Conservation (phyloP, 2,797 vertebrate species). For the Gallinago solitaria region DNA sequence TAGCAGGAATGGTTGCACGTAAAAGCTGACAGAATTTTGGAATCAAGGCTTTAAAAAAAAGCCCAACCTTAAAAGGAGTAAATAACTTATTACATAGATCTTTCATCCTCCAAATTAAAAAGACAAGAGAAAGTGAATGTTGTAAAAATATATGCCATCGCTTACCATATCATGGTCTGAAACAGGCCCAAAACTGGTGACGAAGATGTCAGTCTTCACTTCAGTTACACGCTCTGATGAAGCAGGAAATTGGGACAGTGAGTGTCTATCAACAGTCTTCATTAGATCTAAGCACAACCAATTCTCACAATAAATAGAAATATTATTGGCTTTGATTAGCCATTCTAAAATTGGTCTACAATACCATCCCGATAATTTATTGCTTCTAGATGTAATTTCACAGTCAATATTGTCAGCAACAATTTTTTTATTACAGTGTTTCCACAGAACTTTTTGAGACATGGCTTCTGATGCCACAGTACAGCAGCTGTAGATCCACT, state of each 20-base stretch:
- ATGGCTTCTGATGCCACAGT: neutral
- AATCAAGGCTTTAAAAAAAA: neutral
- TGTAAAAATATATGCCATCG: constrained; percentile 13
- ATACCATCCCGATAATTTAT: constrained; percentile 55
- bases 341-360: constrained; percentile 68
- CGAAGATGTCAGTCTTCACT: constrained; percentile 99
- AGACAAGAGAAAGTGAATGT: neutral
- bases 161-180: constrained; percentile 99
- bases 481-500: neutral
- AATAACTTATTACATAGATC: neutral
- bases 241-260: constrained; percentile 92
- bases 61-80: neutral
- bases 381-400: constrained; percentile 70
- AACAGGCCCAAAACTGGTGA: constrained; percentile 98
- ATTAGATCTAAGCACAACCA: constrained; percentile 81
- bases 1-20: neutral
- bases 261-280: constrained; percentile 84
- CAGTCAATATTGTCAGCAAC: constrained; percentile 58
- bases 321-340: constrained; percentile 75
- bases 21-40: neutral
- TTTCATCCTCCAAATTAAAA: neutral
- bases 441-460: constrained; percentile 1
- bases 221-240: constrained; percentile 99
- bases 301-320: constrained; percentile 78
- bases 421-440: neutral